phyloP scores from a whole-genome alignment of 1,140 invertebrate genomes.

The Bombus affinis region DNA sequence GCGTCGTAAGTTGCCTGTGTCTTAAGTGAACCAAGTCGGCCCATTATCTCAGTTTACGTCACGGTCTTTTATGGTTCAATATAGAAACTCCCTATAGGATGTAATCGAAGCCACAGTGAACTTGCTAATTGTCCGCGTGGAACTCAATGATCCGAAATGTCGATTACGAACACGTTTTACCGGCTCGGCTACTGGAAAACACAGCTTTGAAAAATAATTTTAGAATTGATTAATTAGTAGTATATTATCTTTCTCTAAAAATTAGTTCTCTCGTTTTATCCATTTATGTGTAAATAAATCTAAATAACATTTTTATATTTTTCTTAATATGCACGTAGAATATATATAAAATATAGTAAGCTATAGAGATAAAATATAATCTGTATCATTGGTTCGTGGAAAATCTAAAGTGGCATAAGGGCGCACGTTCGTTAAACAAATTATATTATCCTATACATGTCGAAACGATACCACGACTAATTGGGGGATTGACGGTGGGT shows the following conservation, averaged over 20 bases:
- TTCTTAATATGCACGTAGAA: not conserved
- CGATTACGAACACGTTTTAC: conserved; percentile 1
- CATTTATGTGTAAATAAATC: not conserved
- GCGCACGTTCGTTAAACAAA: conserved; percentile 16
- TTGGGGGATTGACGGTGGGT: conserved; percentile 9
- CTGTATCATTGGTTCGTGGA: not conserved
- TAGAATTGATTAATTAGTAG: not conserved
- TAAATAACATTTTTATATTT: not conserved
- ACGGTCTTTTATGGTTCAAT: conserved; percentile 68
- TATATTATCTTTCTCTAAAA: too few species aligned
- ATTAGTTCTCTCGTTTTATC: too few species aligned
- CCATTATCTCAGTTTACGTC: conserved; percentile 72
- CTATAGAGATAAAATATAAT: not conserved
- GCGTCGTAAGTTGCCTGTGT: conserved; percentile 59
- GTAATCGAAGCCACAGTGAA: conserved; percentile 68
- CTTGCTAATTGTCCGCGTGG: conserved; percentile 69
- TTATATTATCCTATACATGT: conserved; percentile 4
- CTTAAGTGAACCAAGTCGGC: conserved; percentile 73
- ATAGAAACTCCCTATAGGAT: conserved; percentile 65
- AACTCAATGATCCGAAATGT: conserved; percentile 64
- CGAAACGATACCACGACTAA: conserved; percentile 12
- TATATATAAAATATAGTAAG: too few species aligned
- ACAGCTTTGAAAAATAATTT: not conserved
- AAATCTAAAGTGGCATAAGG: not conserved
- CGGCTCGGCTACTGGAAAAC: not conserved